Conservation (phyloP, 2,113 vertebrate genomes). For the Cottus gobio region DNA sequence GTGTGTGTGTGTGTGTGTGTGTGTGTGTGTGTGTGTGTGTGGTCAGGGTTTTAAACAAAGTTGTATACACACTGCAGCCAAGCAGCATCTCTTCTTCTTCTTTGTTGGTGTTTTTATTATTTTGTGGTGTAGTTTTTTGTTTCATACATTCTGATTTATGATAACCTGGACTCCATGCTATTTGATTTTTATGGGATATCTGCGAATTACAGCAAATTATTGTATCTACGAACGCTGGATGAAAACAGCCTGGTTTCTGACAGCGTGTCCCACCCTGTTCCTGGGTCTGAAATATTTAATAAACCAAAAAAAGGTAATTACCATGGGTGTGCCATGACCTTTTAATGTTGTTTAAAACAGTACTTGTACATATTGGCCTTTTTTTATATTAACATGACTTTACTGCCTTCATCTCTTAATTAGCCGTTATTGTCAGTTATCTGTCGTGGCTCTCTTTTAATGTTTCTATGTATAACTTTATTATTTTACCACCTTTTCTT, state of each 20-base stretch:
- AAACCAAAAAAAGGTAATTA: neutral
- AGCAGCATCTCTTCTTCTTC: neutral
- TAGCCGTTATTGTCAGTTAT: neutral
- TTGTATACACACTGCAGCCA: neutral
- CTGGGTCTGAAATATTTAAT: neutral
- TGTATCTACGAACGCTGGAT: too few relatives aligned
- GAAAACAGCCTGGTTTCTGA: neutral
- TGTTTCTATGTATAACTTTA: neutral
- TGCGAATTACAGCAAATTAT: too few relatives aligned
- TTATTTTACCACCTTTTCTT: neutral
- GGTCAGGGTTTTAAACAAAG: neutral
- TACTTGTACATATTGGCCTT: slow-evolving; percentile 1
- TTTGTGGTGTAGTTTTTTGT: neutral
- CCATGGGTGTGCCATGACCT: neutral
- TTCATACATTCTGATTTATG: too few relatives aligned
- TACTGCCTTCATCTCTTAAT: neutral
- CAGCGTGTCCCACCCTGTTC: neutral
- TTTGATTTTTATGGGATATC: too few relatives aligned
- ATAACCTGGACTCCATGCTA: too few relatives aligned
- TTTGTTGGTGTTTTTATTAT: neutral
- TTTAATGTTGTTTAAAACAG: neutral
- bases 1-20: too few relatives aligned
- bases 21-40: too few relatives aligned
- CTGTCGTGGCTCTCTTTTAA: neutral
- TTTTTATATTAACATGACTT: neutral